These are phyloP conservation scores for Channa maculata DNA, from an alignment of 2,113 vertebrate species.

Conservation along the genomic window DNA sequence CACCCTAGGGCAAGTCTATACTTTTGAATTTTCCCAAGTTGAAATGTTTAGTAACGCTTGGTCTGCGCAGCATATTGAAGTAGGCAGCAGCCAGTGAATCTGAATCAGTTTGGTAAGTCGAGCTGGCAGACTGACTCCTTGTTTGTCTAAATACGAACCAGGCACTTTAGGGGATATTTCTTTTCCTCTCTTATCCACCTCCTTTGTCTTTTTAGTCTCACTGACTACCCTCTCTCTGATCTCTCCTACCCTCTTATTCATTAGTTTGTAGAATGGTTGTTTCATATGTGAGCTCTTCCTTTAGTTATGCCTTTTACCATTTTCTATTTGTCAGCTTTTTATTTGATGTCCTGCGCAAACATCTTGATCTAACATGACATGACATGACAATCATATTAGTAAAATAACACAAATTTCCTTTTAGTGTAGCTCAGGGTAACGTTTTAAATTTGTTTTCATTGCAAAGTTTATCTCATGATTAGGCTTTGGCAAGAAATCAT, in stretches of 20 bases:
- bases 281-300: constrained; percentile 3
- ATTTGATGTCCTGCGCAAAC: neutral
- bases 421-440: neutral
- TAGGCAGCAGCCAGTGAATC: constrained; percentile 53
- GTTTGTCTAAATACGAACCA: constrained; percentile 61
- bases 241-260: too few species aligned
- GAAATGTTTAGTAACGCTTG: constrained; percentile 55
- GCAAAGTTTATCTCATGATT: constrained; percentile 32
- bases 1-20: constrained; percentile 19
- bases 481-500: constrained; percentile 32
- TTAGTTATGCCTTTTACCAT: neutral
- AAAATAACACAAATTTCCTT: constrained; percentile 1
- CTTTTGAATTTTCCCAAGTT: constrained; percentile 47
- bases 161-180: constrained; percentile 49
- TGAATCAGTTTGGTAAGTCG: constrained; percentile 51
- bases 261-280: too few species aligned
- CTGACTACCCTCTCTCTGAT: constrained; percentile 17
- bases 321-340: constrained; percentile 20
- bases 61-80: constrained; percentile 49
- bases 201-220: constrained; percentile 31
- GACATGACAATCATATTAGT: constrained; percentile 20
- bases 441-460: constrained; percentile 22
- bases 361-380: constrained; percentile 5
- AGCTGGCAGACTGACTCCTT: constrained; percentile 55
- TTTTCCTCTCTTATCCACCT: constrained; percentile 17